These are phyloP conservation scores for Phocoena phocoena DNA, from an alignment of 2,113 vertebrate genomes.

Conservation along the genomic window DNA sequence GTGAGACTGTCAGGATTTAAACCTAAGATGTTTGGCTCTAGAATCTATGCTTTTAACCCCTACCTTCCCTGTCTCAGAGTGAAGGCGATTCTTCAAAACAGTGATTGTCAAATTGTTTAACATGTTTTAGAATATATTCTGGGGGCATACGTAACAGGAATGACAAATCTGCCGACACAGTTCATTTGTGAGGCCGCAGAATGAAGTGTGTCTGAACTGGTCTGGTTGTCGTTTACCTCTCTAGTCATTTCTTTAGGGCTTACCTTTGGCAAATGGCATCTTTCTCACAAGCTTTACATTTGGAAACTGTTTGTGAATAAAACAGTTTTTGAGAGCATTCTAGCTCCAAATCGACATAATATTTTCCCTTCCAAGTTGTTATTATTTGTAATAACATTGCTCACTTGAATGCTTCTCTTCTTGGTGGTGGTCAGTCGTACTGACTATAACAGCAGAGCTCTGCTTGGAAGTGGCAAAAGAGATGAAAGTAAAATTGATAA, in stretches of 20 bases:
- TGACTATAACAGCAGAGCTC: not conserved
- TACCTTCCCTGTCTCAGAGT: not conserved
- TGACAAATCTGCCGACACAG: not conserved
- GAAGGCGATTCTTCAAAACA: not conserved
- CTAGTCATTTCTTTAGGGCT: not conserved
- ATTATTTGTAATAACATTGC: not conserved
- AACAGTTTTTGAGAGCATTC: not conserved
- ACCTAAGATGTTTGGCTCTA: not conserved
- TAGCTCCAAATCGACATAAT: not conserved
- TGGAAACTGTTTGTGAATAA: not conserved
- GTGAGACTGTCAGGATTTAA: not conserved
- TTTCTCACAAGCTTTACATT: not conserved
- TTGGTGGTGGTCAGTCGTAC: not conserved
- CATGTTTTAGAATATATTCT: not conserved
- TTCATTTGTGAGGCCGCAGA: not conserved
- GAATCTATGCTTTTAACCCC: not conserved
- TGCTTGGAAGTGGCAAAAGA: not conserved
- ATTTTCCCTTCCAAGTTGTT: not conserved
- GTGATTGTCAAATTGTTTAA: not conserved
- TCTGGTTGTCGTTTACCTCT: not conserved
- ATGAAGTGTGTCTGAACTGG: not conserved
- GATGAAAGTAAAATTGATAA: not conserved
- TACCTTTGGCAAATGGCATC: not conserved
- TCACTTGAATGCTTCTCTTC: not conserved
- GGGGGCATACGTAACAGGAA: not conserved